phyloP scores from a whole-genome alignment of 2,797 vertebrate genomes.

The Scolopax bukidnonensis region DNA sequence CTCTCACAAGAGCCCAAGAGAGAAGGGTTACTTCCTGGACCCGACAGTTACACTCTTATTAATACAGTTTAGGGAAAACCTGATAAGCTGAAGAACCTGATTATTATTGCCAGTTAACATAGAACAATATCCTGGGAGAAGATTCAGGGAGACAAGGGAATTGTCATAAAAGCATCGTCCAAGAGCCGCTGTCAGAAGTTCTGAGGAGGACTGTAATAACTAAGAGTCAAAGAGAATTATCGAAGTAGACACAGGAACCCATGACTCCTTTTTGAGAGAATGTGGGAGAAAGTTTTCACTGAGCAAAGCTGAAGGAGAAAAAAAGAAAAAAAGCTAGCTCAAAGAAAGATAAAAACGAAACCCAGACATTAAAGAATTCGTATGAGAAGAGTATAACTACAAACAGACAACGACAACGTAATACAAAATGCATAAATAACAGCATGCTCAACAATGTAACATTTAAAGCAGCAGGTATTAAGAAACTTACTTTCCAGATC shows the following conservation, averaged over 20 bases:
- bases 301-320: not conserved
- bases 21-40: not conserved
- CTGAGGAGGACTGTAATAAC: not conserved
- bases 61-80: not conserved
- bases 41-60: not conserved
- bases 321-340: not conserved
- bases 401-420: not conserved
- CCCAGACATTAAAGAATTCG: not conserved
- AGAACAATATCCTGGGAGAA: not conserved
- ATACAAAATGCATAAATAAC: not conserved
- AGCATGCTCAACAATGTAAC: not conserved
- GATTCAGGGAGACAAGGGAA: not conserved
- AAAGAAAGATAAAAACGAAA: not conserved
- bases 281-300: not conserved
- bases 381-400: not conserved
- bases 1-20: not conserved
- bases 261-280: not conserved
- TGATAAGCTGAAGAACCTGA: not conserved
- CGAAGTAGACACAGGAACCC: not conserved
- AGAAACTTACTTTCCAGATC: constrained; percentile 73
- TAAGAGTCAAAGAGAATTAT: not conserved
- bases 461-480: not conserved
- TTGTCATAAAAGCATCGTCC: not conserved
- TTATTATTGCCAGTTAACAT: accelerated
- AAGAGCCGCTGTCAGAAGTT: not conserved